Percentiles rank a stretch among this genome's conserved stretches.
phyloP scores from a whole-genome alignment of 2,113 vertebrate genomes.

The Isurus oxyrinchus region DNA sequence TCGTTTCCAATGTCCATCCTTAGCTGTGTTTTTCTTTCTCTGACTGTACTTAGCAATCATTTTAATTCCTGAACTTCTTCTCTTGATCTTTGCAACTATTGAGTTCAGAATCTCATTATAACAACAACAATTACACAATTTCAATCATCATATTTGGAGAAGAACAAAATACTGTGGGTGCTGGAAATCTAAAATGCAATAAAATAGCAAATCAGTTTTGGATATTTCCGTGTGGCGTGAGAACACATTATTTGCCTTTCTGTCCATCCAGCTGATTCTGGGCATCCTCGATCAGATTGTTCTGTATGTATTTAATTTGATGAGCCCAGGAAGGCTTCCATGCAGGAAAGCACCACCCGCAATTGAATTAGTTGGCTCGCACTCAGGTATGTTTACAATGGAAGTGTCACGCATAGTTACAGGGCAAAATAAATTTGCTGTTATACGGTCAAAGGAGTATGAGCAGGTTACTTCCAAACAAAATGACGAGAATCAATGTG shows the following conservation, averaged over 20 bases:
- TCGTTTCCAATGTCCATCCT: too few species aligned
- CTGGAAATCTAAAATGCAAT: too few species aligned
- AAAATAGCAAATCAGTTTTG: not conserved
- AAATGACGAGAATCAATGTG: slow-evolving; percentile 8
- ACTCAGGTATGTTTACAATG: not conserved
- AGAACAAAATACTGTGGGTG: not conserved
- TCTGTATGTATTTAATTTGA: too few species aligned
- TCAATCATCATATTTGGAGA: not conserved
- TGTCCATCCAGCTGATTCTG: too few species aligned
- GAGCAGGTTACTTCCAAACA: not conserved
- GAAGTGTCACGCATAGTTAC: not conserved
- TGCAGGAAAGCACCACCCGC: not conserved
- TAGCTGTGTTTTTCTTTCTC: too few species aligned
- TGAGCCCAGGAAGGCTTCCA: too few species aligned
- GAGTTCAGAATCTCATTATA: not conserved
- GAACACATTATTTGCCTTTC: not conserved
- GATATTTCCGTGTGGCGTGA: not conserved
- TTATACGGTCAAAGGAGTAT: not conserved
- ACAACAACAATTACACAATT: not conserved
- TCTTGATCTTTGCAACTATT: not conserved
- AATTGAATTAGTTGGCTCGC: not conserved
- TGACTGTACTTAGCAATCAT: too few species aligned
- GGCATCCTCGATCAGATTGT: too few species aligned
- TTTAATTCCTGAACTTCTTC: too few species aligned
- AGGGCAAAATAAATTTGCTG: not conserved